Evolutionary conservation across 1,140 invertebrate species (phyloP), one percentile per base, ranked within the genome.

Genomic region (Calliopsis andreniformis): DNA sequence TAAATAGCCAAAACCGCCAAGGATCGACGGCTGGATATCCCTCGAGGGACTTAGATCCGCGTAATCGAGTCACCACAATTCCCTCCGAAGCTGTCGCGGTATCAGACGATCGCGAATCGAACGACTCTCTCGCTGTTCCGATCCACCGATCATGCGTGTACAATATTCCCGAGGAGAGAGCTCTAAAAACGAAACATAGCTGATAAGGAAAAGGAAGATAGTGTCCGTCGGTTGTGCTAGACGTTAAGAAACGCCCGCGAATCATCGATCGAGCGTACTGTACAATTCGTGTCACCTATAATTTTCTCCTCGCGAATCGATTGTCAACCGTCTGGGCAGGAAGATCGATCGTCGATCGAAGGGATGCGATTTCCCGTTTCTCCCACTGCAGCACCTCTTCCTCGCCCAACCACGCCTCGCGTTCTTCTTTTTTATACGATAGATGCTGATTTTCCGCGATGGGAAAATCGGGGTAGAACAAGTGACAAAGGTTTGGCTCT

Each of bases 231-330:
- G 76, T 83, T 76, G 61, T 76, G 67, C 23, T 71, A 80, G 72
- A 28, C 53, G 39, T 47, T 70, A 68, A 82, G 63, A 30, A 43
- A 68, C 55, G 28, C 67, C 51, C 63, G 56, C 32, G 30, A 69
- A 47, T n/a, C 68, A 82, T 80, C 80, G 78, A 82, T 82, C 66
- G 59, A 68, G 67, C 75, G 80, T 81, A 83, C 75, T 81, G 79
- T 82, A 82, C 63, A 82, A 35, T 61, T 70, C 47, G 59, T 59
- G 56, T 76, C 43, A n/a, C 58, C 20, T 30, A 18, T 35, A 23
- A 23, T 3, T 23, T 0, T 30, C 14, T 12, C 23, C 20, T 43
- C 35, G 49, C 25, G 23, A 43, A 42, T 47, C 14, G 58, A 42
- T 62, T 43, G 4, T 10, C 35, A 39, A 3, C 35, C 8, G 18